phyloP scores from a whole-genome alignment of 2,797 vertebrate species.

The Limosa lapponica region DNA sequence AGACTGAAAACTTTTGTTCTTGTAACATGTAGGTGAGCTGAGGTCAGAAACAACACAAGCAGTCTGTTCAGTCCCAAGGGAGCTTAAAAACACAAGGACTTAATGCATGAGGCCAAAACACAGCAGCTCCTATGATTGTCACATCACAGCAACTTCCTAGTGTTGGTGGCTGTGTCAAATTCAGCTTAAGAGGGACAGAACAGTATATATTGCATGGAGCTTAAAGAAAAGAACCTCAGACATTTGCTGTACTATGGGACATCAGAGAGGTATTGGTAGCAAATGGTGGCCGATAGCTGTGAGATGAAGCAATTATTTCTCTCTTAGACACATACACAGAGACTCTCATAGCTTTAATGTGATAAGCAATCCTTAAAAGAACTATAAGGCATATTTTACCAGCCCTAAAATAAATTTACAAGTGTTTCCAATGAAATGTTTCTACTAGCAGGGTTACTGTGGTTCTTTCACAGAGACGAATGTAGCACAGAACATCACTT shows the following conservation, averaged over 20 bases:
- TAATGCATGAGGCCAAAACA: not conserved
- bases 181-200: not conserved
- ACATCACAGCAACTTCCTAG: not conserved
- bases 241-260: not conserved
- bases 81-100: not conserved
- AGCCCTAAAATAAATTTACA: not conserved
- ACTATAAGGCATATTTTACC: not conserved
- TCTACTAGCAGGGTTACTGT: not conserved
- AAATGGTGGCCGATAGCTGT: not conserved
- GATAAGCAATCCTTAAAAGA: not conserved
- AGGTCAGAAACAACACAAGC: not conserved
- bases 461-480: not conserved
- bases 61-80: not conserved
- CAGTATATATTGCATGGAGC: not conserved
- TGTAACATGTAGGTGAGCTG: not conserved
- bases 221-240: not conserved
- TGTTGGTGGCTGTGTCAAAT: not conserved
- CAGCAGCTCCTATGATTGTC: not conserved
- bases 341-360: not conserved
- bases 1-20: not conserved
- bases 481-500: not conserved
- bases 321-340: not conserved
- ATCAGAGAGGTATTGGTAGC: not conserved
- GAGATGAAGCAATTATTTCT: not conserved
- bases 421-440: not conserved